Evolutionary conservation across 1,140 invertebrate species (phyloP), one percentile per base, ranked within the genome.

Genomic region (Thaumatotibia leucotreta): DNA sequence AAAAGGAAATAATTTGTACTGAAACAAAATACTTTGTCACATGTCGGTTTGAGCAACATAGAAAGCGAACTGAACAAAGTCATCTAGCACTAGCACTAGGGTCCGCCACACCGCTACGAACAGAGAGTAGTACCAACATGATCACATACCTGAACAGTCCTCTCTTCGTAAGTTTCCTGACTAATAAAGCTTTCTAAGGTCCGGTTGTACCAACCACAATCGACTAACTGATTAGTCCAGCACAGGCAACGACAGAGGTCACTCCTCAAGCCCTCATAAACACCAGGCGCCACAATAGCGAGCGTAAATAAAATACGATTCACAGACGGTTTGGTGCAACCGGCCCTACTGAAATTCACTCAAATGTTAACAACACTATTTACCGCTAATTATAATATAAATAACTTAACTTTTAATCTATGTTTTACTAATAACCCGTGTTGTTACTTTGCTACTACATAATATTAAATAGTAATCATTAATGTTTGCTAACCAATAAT

Each of bases 391-490:
- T 80, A 78, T 80, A 88, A 83, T 88, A 89, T 89, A 86, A 88
- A 88, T 88, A 89, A 86, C 86, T 88, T 89, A 77, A 74, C 58
- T 66, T 76, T 80, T 77, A 88, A 72, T 69, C 83, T 88, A 90
- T 80, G 83, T 80, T 89, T 90, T 89, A 88, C 83, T 90, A 86
- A 88, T 89, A 87, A 89, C 88, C 86, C 88, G 86, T 90, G 86
- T 91, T 88, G 85, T 88, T 90, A 90, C 88, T 89, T 89, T 88
- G 85, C 84, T 91, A 91, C 79, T 79, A 84, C 79, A 82, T 71
- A 72, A 74, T 70, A 71, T 45, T 45, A 45, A 45, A 39, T 39
- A 45, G 17, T 45, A 45, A 45, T 45, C 17, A 45, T 17, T 45
- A 45, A 20, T 45, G 39, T 45, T 45, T 39, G 35, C n/a, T 17